Evolutionary conservation across 2,113 vertebrate species (phyloP).

Genomic region (Colinus virginianus): DNA sequence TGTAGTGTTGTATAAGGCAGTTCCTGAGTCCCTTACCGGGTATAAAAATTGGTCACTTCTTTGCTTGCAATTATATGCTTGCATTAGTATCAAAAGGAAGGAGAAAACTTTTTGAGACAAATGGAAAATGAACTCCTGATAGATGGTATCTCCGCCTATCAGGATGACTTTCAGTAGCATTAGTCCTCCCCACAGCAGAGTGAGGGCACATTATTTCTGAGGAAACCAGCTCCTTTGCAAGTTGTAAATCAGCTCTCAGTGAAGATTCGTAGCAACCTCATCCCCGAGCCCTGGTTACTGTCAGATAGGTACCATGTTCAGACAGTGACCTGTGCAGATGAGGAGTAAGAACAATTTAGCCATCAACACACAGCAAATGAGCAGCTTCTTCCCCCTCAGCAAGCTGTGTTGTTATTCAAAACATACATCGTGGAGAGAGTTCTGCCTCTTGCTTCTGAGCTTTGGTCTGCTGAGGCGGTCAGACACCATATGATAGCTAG

Average conservation of each 20-base stretch:
- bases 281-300: background rate
- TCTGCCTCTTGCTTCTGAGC: background rate
- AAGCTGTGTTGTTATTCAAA: constrained; percentile 17
- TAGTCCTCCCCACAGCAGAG: background rate
- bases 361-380: constrained; percentile 9
- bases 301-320: background rate
- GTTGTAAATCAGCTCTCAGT: constrained; percentile 10
- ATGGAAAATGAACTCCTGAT: background rate
- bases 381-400: background rate
- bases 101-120: background rate
- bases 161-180: background rate
- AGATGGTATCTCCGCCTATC: background rate
- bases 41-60: background rate
- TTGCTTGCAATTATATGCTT: background rate
- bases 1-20: background rate
- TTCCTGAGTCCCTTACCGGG: background rate
- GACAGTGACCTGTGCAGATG: constrained; percentile 10
- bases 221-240: background rate
- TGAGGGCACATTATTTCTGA: background rate
- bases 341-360: constrained; percentile 2
- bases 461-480: background rate
- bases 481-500: background rate
- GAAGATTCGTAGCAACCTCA: background rate
- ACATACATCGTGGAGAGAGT: background rate
- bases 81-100: background rate